Base-by-base conservation (phyloP, 2,888 invertebrate species). In the Agriopis aurantiaria region DNA sequence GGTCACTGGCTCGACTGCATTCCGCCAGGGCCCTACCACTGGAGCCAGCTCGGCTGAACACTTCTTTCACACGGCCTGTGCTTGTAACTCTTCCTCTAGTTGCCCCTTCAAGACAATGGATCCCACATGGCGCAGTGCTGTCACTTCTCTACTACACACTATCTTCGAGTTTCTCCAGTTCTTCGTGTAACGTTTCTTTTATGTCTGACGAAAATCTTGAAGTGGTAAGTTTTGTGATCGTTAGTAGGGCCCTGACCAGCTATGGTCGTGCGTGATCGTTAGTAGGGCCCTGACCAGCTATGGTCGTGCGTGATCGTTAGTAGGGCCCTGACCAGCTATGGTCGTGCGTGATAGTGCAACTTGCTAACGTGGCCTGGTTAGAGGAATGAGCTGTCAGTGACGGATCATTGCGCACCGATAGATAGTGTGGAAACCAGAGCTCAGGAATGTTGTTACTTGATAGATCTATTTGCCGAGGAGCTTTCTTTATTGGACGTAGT, bases 1-100 rank as follows among this genome's bases (percentile, higher is more conserved):
- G 72, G 68, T 65, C 73, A 76, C 80, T 74, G 71, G 77, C 76
- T 71, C 58, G 71, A 69, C 82, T 65, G 74, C 85, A 84, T 82
- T 84, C 84, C 80, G 67, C 60, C 61, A 71, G 48, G 69, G 65
- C 61, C 69, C 67, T 49, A 64, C 64, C 43, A 49, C 14, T 48
- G 63, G 17, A 56, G 4, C 12, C 41, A 40, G 12, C 58, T 55
- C 41, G 10, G 53, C 46, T 46, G 11, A 11, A 8, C 14, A 9
- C 33, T 17, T 17, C 17, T 17, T 33, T 33, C 33, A 33, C 33
- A 33, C 17, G 49, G n/a, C 8, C 49, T 33, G 33, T 49, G 7
- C 8, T n/a, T 17, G n/a, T 43, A 9, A 33, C 12, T 53, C 12
- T 53, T 6, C 5, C 17, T 51, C 33, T 40, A 8, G 11, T 48